Evolutionary conservation across 2,888 invertebrate species (phyloP).

Genomic region (Cheilosia variabilis): DNA sequence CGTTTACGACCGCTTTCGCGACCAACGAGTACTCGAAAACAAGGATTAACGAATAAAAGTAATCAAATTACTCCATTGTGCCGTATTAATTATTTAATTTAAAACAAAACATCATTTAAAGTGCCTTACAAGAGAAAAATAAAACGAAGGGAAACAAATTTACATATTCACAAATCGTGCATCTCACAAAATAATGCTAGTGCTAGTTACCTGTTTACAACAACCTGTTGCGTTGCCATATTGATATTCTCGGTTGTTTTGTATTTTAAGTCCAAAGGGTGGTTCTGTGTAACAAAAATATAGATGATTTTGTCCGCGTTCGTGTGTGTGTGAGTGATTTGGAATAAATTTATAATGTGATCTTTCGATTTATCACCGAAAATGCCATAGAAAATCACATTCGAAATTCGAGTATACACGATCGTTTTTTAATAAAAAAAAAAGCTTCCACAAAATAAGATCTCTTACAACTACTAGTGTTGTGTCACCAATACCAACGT

Average conservation of each 20-base stretch:
- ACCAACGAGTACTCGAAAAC: constrained; percentile 48
- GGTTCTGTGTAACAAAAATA: constrained; percentile 47
- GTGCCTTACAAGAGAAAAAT: constrained; percentile 46
- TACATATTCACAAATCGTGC: constrained; percentile 26
- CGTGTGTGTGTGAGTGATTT: constrained; percentile 22
- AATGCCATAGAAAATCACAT: constrained; percentile 52
- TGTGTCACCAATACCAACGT: constrained; percentile 19
- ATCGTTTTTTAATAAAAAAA: constrained; percentile 7
- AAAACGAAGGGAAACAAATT: background rate
- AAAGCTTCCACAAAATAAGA: constrained; percentile 25
- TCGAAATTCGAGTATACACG: constrained; percentile 34
- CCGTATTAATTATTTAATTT: constrained; percentile 54
- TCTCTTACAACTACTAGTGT: constrained; percentile 15
- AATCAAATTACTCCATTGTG: constrained; percentile 44
- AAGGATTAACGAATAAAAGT: constrained; percentile 21
- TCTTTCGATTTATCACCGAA: constrained; percentile 33
- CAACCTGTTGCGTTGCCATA: constrained; percentile 75
- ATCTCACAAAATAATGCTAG: constrained; percentile 49
- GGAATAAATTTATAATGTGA: constrained; percentile 17
- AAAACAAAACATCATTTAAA: background rate
- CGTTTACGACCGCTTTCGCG: constrained; percentile 63
- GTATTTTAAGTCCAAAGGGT: constrained; percentile 55
- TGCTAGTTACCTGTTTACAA: constrained; percentile 69
- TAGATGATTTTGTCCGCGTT: constrained; percentile 6
- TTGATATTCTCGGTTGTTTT: constrained; percentile 38